Base-by-base conservation (phyloP, 2,888 invertebrate species). In the Hyles lineata region DNA sequence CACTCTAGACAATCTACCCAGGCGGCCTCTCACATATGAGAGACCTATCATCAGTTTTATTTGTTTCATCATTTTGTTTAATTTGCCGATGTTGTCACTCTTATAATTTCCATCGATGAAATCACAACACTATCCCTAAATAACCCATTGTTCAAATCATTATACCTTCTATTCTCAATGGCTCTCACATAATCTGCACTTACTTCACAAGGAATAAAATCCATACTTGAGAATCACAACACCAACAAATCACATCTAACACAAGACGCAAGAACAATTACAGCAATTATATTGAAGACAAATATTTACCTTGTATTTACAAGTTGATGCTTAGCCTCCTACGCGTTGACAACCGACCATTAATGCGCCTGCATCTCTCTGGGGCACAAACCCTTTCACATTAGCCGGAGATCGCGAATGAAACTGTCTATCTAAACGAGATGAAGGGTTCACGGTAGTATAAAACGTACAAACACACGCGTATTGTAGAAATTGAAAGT, bases 211-310 rank as follows among this genome's bases (percentile, higher is more conserved):
- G n/a, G 55, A 55, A 55, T 55, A 55, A n/a, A n/a, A 55, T 19
- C 19, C 19, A 35, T 70, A 23, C 35, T 25, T 7, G 43, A 35
- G 21, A 70, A 43, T 59, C 63, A 43, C 1, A 67, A 43, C 63
- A 50, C 50, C 15, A 62, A 52, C 29, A 71, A n/a, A 25, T 59
- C 19, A 55, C 23, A 29, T 23, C 25, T 58, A 67, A 17, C 35
- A 63, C 55, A 21, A 21, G 50, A 50, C 25, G 9, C 17, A 25
- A 58, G 70, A 80, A 84, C 82, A 87, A 91, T 91, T 88, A 89
- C 85, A 84, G 88, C 90, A 91, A 92, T 92, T 92, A 90, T 85
- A 85, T 81, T 82, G 86, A 91, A 93, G 92, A 92, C 91, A 93
- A 92, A 93, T 92, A 93, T 92, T 92, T 91, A 89, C 89, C 85